These are phyloP conservation scores for Chrysogorgia sp. DNA, from an alignment of 92 coral and sea anemone species.

Conservation along the genomic window DNA sequence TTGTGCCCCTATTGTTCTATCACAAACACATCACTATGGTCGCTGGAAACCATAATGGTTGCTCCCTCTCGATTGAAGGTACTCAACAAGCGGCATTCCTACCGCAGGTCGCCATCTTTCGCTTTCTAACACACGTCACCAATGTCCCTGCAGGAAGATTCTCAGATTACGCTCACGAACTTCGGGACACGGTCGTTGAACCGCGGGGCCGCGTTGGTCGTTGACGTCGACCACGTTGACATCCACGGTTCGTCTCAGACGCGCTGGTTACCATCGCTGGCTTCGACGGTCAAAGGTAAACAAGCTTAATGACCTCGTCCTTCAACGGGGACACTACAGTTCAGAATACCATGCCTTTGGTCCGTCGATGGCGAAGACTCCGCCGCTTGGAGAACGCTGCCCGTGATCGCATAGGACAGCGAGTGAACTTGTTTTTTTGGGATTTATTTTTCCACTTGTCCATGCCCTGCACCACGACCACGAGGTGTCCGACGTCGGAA, in stretches of 20 bases:
- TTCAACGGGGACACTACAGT: slow-evolving; percentile 47
- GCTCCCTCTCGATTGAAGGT: slow-evolving; percentile 47
- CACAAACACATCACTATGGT: slow-evolving; percentile 45
- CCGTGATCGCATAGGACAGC: slow-evolving; percentile 64
- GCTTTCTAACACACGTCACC: slow-evolving; percentile 67
- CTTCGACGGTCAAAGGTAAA: slow-evolving; percentile 71
- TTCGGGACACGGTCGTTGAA: slow-evolving; percentile 66
- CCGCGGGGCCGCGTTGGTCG: slow-evolving; percentile 70
- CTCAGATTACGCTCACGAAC: slow-evolving; percentile 65
- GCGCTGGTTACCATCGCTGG: slow-evolving; percentile 41
- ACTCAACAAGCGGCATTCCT: slow-evolving; percentile 73
- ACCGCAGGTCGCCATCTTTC: slow-evolving; percentile 65
- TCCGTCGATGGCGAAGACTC: slow-evolving; percentile 46
- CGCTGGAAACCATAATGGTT: not conserved
- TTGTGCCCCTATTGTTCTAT: slow-evolving; percentile 79
- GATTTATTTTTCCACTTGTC: too few relatives aligned
- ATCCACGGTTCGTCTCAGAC: slow-evolving; percentile 60
- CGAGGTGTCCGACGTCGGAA: slow-evolving; percentile 54
- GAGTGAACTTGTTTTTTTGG: slow-evolving; percentile 62
- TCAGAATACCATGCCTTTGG: slow-evolving; percentile 67
- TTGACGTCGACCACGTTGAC: slow-evolving; percentile 78
- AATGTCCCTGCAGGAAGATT: slow-evolving; percentile 67
- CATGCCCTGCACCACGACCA: slow-evolving; percentile 84
- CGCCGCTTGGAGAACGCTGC: slow-evolving; percentile 27
- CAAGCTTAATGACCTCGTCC: slow-evolving; percentile 60